Conservation (phyloP, 2,888 invertebrate genomes). For the Rhogogaster chlorosoma region DNA sequence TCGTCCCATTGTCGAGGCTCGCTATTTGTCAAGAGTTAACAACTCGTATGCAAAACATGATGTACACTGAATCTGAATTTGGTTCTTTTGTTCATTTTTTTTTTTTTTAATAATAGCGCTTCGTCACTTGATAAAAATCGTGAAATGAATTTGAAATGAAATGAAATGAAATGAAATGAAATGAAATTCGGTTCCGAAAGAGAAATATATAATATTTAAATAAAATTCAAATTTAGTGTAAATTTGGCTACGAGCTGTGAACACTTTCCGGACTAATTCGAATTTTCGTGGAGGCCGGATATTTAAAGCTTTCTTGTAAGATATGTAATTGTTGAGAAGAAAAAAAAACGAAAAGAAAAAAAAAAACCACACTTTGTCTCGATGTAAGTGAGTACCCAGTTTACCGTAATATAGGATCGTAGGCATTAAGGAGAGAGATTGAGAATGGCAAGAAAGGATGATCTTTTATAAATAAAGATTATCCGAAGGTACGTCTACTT, state of each 20-base stretch:
- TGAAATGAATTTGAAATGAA: neutral
- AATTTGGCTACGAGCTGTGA: slow-evolving; percentile 67
- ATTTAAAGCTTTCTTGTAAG: slow-evolving; percentile 65
- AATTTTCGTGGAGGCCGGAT: slow-evolving; percentile 65
- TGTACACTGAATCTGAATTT: slow-evolving; percentile 65
- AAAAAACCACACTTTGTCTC: slow-evolving; percentile 59
- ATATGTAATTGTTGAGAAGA: slow-evolving; percentile 69
- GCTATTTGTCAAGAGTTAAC: slow-evolving; percentile 64
- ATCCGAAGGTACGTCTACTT: slow-evolving; percentile 72
- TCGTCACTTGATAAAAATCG: neutral
- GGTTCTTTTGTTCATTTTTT: neutral
- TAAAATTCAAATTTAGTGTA: slow-evolving; percentile 68
- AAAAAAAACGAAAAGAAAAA: neutral
- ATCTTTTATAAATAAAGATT: slow-evolving; percentile 62
- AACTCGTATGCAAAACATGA: neutral
- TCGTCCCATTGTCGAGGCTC: slow-evolving; percentile 69
- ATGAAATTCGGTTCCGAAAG: neutral
- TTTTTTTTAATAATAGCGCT: neutral
- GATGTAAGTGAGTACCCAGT: slow-evolving; percentile 67
- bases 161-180: neutral
- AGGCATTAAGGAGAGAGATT: slow-evolving; percentile 67
- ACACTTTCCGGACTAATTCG: slow-evolving; percentile 48
- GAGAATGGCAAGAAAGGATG: slow-evolving; percentile 67
- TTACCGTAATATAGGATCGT: slow-evolving; percentile 66
- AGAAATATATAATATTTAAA: neutral